phyloP scores from a whole-genome alignment of 2,113 vertebrate genomes.

The Pardalotus punctatus region DNA sequence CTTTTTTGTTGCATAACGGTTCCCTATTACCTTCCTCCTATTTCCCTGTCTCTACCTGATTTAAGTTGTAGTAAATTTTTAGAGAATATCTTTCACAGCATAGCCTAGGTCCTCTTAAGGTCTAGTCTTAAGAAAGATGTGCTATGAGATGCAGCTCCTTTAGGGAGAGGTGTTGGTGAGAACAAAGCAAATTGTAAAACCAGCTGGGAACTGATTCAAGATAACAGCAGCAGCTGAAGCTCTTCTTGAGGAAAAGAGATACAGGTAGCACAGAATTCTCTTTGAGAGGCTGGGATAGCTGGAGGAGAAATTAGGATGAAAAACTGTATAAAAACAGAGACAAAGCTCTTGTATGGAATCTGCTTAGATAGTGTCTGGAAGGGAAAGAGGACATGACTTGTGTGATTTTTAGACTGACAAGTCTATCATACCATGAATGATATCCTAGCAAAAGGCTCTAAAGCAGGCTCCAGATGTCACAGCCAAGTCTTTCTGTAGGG shows the following conservation, averaged over 20 bases:
- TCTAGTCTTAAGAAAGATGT: not conserved
- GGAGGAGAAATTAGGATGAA: not conserved
- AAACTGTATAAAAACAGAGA: not conserved
- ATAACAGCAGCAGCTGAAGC: not conserved
- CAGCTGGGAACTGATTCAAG: not conserved
- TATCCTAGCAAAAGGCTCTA: not conserved
- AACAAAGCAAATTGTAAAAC: not conserved
- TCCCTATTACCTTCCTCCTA: not conserved
- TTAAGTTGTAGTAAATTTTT: not conserved
- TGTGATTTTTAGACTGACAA: not conserved
- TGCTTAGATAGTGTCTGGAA: not conserved
- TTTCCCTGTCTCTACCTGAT: not conserved
- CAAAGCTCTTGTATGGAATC: not conserved
- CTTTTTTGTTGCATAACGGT: not conserved
- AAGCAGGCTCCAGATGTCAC: not conserved
- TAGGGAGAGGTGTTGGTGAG: fast-evolving
- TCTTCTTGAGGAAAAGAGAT: not conserved
- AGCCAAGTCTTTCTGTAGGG: not conserved
- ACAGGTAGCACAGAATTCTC: not conserved
- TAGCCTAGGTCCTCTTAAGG: not conserved
- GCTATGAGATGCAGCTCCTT: not conserved
- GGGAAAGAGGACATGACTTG: not conserved
- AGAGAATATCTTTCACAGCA: not conserved
- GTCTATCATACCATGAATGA: not conserved
- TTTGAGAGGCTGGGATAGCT: not conserved